Base-by-base conservation (phyloP, 2,113 vertebrate genomes). In the Neotoma lepida region DNA sequence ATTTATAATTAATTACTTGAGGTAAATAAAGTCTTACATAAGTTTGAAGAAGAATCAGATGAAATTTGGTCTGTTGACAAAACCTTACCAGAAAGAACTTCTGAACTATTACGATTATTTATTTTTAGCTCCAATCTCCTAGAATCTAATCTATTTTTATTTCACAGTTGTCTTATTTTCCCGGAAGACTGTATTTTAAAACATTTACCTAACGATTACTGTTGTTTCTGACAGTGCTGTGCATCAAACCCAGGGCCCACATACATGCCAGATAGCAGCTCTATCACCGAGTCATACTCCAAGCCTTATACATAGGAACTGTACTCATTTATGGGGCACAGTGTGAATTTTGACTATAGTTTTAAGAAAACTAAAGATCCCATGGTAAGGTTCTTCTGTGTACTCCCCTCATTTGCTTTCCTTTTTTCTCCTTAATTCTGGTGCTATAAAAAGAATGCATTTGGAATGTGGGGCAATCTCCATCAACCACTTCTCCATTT, bases 21-120 rank as follows among this genome's bases (percentile, higher is more conserved):
- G 86, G 88, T 74, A 73, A 96, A 94, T 74, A 73, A 96, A 94
- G 85, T 86, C 9, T 41, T 88, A 51, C 9, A 35, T 54, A 39
- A 17, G 9, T 92, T 82, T 39, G 49, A 86, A 76, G 84, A 51
- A 26, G 22, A 17, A 3, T 18, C 26, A 64, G 46, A 22, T 81
- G 3, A 89, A 68, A 92, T 20, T 30, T 26, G 13, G 4, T 91
- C 73, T 18, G 39, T 92, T 58, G n/a, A 63, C 1, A 58, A 33
- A 0, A 2, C 1, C 30, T n/a, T 66, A 54, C 12, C 20, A 28
- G n/a, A 85, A 95, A 68, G 17, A 73, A 7, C 44, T 66, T 86
- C 64, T 87, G 63, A 93, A 46, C 22, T 54, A n/a, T 41, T 39
- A 26, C 9, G 54, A 39, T n/a, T 9, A 76, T 70, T 90, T 85